Evolutionary conservation across 2,888 invertebrate genomes (phyloP).

Genomic region (Sepioteuthis lessoniana): DNA sequence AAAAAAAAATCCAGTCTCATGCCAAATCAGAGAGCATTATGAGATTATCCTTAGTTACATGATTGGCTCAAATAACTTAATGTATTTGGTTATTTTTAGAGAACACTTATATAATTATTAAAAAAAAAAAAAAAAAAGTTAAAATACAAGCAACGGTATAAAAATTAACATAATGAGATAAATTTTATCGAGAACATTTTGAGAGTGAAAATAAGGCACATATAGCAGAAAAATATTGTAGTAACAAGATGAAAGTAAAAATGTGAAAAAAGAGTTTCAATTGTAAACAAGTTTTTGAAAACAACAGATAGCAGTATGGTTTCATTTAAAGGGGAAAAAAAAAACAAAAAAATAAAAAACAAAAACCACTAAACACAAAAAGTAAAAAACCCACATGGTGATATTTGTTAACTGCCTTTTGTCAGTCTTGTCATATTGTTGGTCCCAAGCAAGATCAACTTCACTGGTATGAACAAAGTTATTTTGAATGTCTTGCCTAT

Average conservation of each 20-base stretch:
- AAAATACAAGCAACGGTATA: not conserved
- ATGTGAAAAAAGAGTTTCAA: not conserved
- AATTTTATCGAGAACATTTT: not conserved
- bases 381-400: not conserved
- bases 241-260: not conserved
- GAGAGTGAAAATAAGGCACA: not conserved
- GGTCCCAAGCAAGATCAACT: conserved; percentile 34
- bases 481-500: not conserved
- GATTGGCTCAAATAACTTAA: conserved; percentile 6
- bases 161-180: not conserved
- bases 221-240: not conserved
- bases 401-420: not conserved
- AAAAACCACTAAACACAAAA: not conserved
- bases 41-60: not conserved
- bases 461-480: not conserved
- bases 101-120: too few relatives aligned
- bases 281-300: too few relatives aligned
- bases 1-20: not conserved
- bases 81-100: not conserved
- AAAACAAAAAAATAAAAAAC: not conserved
- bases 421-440: not conserved
- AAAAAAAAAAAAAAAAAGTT: too few relatives aligned
- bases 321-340: too few relatives aligned
- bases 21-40: not conserved
- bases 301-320: too few relatives aligned